These are phyloP conservation scores for Oncorhynchus nerka DNA, from an alignment of 2,113 vertebrate species.

Conservation along the genomic window DNA sequence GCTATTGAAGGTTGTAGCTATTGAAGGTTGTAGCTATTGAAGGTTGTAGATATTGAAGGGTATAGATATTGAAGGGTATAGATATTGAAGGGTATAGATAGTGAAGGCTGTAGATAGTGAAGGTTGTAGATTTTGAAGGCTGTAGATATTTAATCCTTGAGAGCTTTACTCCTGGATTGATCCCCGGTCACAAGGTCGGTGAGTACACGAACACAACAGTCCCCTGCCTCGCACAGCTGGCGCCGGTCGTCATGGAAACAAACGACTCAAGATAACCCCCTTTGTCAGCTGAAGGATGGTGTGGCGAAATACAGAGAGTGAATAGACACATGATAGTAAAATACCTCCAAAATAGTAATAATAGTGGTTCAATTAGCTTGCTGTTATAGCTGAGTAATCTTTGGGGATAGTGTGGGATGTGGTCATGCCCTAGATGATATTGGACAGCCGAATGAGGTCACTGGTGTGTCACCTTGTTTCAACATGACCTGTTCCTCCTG, in stretches of 20 bases:
- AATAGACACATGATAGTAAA: background rate
- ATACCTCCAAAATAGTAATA: background rate
- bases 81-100: too few species aligned
- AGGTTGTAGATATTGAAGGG: too few species aligned
- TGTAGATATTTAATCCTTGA: background rate
- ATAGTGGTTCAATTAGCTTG: background rate
- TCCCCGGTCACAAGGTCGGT: conserved; percentile 71
- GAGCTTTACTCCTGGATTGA: conserved; percentile 46
- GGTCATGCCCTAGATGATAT: conserved; percentile 43
- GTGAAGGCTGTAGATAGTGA: too few species aligned
- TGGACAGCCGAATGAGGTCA: conserved; percentile 23
- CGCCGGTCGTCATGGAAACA: conserved; percentile 72
- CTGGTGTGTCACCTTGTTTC: conserved; percentile 10
- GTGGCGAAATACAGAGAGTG: conserved; percentile 19
- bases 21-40: too few species aligned
- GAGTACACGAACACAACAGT: conserved; percentile 46
- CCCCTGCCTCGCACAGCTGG: conserved; percentile 69
- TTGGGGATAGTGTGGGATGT: conserved; percentile 9
- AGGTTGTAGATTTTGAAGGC: too few species aligned
- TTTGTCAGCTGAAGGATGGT: conserved; percentile 59
- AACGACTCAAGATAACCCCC: conserved; percentile 48
- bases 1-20: too few species aligned
- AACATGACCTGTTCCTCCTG: background rate
- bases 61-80: too few species aligned
- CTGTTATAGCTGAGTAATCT: conserved; percentile 21